phyloP scores from a whole-genome alignment of 1,140 invertebrate species.

The Microplitis demolitor region DNA sequence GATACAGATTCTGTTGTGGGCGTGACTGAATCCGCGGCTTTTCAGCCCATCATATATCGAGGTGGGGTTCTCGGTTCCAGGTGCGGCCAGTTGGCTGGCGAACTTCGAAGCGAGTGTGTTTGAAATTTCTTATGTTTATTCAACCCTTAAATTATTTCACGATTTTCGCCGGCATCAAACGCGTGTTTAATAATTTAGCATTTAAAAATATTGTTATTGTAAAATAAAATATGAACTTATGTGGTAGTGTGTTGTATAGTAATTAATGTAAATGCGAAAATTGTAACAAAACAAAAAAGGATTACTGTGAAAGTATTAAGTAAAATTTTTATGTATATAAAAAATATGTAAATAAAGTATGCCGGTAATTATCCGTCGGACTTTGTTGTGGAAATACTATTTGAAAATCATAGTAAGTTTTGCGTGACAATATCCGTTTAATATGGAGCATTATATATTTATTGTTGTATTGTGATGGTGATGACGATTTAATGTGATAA shows the following conservation, averaged over 20 bases:
- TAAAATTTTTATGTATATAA: too few relatives aligned
- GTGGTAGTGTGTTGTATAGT: too few relatives aligned
- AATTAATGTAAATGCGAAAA: too few relatives aligned
- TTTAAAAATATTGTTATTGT: neutral
- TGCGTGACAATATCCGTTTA: neutral
- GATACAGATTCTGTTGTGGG: conserved; percentile 33
- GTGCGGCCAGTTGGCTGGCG: conserved; percentile 30
- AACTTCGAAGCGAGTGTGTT: conserved; percentile 26
- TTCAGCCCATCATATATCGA: conserved; percentile 14
- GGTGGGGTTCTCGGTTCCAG: conserved; percentile 18
- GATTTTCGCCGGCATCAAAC: neutral
- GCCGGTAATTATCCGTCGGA: too few relatives aligned
- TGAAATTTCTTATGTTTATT: neutral
- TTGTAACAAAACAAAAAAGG: neutral
- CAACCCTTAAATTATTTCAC: neutral
- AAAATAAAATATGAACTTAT: too few relatives aligned
- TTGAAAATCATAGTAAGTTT: neutral
- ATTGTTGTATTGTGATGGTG: neutral
- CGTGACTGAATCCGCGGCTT: conserved; percentile 32
- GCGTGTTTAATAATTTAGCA: neutral
- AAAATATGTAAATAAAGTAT: too few relatives aligned
- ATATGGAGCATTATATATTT: neutral
- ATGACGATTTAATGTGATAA: neutral
- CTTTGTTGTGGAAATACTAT: neutral
- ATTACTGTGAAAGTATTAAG: neutral